Conservation (phyloP, 2,888 invertebrate genomes). For the Palloptera scutellata region DNA sequence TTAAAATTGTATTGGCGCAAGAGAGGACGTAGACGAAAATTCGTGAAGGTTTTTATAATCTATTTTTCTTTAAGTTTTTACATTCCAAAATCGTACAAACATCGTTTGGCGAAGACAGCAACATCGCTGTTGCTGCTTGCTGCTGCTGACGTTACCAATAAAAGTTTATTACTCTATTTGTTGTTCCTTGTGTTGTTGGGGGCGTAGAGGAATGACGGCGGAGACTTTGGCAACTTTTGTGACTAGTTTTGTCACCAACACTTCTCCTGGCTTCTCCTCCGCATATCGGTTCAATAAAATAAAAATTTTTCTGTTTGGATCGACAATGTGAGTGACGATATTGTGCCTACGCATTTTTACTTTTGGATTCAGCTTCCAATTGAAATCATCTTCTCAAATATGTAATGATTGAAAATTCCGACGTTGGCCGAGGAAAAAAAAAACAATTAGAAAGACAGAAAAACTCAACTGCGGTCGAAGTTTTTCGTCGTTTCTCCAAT, state of each 20-base stretch:
- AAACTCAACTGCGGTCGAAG: not conserved
- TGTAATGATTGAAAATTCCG: slow-evolving; percentile 11
- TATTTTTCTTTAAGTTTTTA: not conserved
- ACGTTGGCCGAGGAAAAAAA: not conserved
- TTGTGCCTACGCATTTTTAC: slow-evolving; percentile 15
- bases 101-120: not conserved
- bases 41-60: slow-evolving; percentile 34
- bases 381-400: slow-evolving; percentile 3
- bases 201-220: not conserved
- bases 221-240: not conserved
- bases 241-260: not conserved
- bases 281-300: not conserved
- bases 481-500: not conserved
- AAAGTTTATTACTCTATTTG: not conserved
- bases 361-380: not conserved
- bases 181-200: not conserved
- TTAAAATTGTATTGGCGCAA: no score
- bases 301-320: not conserved
- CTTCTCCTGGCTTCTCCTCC: not conserved
- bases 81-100: not conserved
- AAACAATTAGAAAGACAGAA: no score
- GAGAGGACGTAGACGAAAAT: no score
- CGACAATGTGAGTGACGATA: not conserved
- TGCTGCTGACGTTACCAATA: not conserved
- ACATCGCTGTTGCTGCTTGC: no score